These are phyloP conservation scores for Timema podura DNA, from an alignment of 2,888 invertebrate genomes.

Conservation along the genomic window DNA sequence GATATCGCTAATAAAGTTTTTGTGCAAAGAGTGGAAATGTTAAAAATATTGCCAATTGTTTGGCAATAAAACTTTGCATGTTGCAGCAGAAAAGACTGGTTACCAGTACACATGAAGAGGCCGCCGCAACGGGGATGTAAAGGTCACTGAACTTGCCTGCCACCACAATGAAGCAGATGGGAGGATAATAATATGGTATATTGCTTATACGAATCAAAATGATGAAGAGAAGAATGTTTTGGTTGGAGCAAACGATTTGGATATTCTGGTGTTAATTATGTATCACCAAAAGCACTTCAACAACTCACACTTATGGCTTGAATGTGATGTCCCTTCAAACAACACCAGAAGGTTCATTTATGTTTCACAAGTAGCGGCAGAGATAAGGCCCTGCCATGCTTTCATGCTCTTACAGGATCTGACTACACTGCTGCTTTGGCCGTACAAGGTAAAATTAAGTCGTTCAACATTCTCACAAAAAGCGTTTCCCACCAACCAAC, in stretches of 20 bases:
- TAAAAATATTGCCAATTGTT: conserved; percentile 7
- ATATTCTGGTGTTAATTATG: conserved; percentile 1
- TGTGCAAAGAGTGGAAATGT: conserved; percentile 10
- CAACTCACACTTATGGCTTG: conserved; percentile 1
- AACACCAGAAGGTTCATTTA: not conserved
- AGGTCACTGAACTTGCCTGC: conserved; percentile 9
- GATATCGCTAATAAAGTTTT: conserved; percentile 8
- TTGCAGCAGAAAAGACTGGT: not conserved
- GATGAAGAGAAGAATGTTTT: conserved; percentile 5
- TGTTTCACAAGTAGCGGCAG: not conserved
- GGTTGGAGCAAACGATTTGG: not conserved
- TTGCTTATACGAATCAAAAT: not conserved
- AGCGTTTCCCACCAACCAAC: not conserved
- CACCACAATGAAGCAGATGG: conserved; percentile 7
- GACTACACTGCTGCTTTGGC: conserved; percentile 6
- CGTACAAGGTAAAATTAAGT: not conserved
- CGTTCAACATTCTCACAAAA: conserved; percentile 11
- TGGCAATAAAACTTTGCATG: not conserved
- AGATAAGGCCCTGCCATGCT: not conserved
- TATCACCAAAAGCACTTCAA: conserved; percentile 1
- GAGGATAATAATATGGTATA: not conserved
- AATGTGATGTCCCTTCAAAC: conserved; percentile 9
- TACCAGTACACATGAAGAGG: not conserved
- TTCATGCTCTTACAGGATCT: conserved; percentile 1
- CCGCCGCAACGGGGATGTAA: not conserved